Evolutionary conservation across 2,113 vertebrate species (phyloP).

Genomic region (Epinephelus lanceolatus): DNA sequence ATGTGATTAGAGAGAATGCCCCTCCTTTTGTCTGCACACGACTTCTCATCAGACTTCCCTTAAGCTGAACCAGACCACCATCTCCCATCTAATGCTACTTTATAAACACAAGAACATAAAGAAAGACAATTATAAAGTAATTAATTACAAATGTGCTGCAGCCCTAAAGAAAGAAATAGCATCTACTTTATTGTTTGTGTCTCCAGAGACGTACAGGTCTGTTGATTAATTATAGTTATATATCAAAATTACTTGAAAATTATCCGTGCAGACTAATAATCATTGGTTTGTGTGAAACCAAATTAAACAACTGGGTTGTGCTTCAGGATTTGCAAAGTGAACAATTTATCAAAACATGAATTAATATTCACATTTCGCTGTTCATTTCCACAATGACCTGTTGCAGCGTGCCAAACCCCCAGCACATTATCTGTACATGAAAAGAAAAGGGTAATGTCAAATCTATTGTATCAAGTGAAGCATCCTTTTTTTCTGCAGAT

Average conservation of each 20-base stretch:
- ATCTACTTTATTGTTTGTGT: neutral
- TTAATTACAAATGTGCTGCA: conserved; percentile 27
- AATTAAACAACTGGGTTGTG: neutral
- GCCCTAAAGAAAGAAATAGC: neutral
- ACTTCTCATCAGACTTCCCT: neutral
- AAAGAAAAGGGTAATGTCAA: neutral
- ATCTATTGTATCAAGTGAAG: neutral
- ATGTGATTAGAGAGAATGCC: conserved; percentile 49
- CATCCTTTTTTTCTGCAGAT: neutral
- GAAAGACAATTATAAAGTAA: conserved; percentile 32
- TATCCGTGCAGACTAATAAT: conserved; percentile 11
- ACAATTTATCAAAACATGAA: neutral
- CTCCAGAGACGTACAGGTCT: neutral
- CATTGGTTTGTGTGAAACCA: neutral
- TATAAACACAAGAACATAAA: conserved; percentile 7
- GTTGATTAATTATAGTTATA: conserved; percentile 36
- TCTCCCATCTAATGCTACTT: neutral
- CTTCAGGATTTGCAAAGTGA: neutral
- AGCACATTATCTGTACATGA: neutral
- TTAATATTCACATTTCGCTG: neutral
- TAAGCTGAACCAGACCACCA: conserved; percentile 20
- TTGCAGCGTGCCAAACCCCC: neutral
- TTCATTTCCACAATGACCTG: neutral
- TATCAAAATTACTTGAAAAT: conserved; percentile 11
- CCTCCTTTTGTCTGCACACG: neutral